Evolutionary conservation across 2,888 invertebrate species (phyloP), one percentile per base, ranked within the genome.

Genomic region (Lasioglossum zephyrum): DNA sequence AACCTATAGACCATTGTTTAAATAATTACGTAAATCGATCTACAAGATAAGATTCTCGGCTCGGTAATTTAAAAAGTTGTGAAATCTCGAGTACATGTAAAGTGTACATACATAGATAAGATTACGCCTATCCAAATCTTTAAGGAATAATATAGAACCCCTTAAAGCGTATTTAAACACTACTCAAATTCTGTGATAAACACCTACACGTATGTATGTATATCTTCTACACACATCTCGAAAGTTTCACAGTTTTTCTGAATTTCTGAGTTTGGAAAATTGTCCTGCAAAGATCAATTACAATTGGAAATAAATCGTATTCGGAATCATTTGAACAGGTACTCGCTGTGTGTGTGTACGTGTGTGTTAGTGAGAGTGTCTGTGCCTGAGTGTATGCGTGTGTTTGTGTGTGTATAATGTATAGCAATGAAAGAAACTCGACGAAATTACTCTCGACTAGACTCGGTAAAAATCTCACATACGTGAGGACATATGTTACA

Each of bases 311-410:
- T 76, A 82, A 75, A 44, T 82, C 70, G 26, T 26, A 77, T 49
- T 84, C 82, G 81, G 81, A 88, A 88, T 89, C 84, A 81, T 75
- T 90, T 69, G 57, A 77, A 82, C 89, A 90, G 90, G 88, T 88
- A 89, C 88, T 80, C 74, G 63, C 83, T 80, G 82, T 69, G 69
- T 81, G 79, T 49, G 49, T 49, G 49, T 49, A 18, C 18, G 18
- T 4, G 4, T 57, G 69, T 79, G 80, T 60, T 69, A 69, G 22
- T 49, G 18, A 18, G 49, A 31, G 49, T 49, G 16, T 5, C 18
- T 49, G 49, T 49, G 49, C 44, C 81, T 80, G 80, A 53, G 72
- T 73, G 8, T 22, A 2, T 8, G 49, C 22, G 49, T 49, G 49
- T 49, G 49, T 49, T 4, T 80, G 82, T 69, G 63, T 81, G 79